Evolutionary conservation across 2,888 invertebrate species (phyloP), one percentile per base, ranked within the genome.

Genomic region (Drosophila paramelanica): DNA sequence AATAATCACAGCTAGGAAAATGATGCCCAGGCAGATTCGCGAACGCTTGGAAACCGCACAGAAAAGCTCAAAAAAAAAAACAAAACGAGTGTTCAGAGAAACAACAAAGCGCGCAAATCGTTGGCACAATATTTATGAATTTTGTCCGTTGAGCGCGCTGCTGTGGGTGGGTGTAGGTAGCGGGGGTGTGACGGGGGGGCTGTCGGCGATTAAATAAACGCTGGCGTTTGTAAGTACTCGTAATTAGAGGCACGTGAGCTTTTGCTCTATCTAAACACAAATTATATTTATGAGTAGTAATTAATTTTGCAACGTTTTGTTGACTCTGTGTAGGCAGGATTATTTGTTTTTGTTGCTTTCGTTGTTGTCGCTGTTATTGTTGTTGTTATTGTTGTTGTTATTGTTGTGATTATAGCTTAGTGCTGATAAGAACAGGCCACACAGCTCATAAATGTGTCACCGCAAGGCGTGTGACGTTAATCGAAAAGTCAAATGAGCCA

Each of bases 1-100:
- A 80, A 78, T 79, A 76, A 72, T 81, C 85, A 72, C 90, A 90
- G 81, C 77, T 83, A 62, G 82, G 85, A 81, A 87, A 87, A 79
- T 81, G 74, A 56, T 81, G 60, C 56, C 68, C 81, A 68, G 86
- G 82, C 85, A 83, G 89, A 73, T 88, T 82, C 65, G 64, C 66
- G 72, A 72, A 46, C 36, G 41, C 53, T 60, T 46, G 36, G 14
- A 31, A 59, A 31, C 36, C 13, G 25, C 36, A 20, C 39, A 25
- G 10, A 17, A 36, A 20, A 27, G 31, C 31, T 31, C 31, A 23
- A 17, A 17, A 17, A 17, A 17, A 17, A 17, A 17, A 17, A 17
- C n/a, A 38, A 8, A 10, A 13, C 8, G 31, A 31, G 31, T 31
- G 10, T 31, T n/a, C 13, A 36, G 31, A 52, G n/a, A 7, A 3